A percentile compares a stretch with the other conserved stretches of the same genome.
These are phyloP conservation scores for Onchidella celtica DNA, from an alignment of 2,888 invertebrate genomes.

Conservation along the genomic window DNA sequence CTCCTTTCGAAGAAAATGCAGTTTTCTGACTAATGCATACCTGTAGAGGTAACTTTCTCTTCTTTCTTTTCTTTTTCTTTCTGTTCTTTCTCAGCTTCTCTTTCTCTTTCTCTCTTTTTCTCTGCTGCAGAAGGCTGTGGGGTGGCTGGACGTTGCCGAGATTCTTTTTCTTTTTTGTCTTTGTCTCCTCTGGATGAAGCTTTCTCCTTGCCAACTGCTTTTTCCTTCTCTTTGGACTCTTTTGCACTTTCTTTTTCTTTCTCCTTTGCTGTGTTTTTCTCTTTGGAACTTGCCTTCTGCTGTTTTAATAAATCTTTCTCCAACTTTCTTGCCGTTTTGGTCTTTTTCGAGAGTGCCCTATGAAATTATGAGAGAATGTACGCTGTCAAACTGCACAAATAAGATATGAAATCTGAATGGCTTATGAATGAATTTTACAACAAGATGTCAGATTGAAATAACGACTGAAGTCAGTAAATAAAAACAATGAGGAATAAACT, in stretches of 20 bases:
- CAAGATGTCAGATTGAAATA: too few species aligned
- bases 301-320: conserved; percentile 43
- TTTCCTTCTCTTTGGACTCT: conserved; percentile 43
- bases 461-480: too few species aligned
- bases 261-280: conserved; percentile 3
- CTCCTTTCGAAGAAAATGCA: too few species aligned
- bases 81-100: conserved; percentile 49
- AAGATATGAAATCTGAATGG: not conserved
- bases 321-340: conserved; percentile 43
- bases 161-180: conserved; percentile 47
- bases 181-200: conserved; percentile 39
- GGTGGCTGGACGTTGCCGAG: conserved; percentile 36
- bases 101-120: conserved; percentile 35
- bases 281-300: conserved; percentile 21
- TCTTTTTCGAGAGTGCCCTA: conserved; percentile 43
- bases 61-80: conserved; percentile 56
- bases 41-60: conserved; percentile 25
- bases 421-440: too few species aligned
- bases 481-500: too few species aligned
- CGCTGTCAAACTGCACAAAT: not conserved
- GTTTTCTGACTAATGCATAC: too few species aligned
- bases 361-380: too few species aligned
- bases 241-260: conserved; percentile 30
- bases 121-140: conserved; percentile 41
- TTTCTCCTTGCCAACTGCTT: conserved; percentile 34